Evolutionary conservation across 2,888 invertebrate species (phyloP).

Genomic region (Calameuta filiformis): DNA sequence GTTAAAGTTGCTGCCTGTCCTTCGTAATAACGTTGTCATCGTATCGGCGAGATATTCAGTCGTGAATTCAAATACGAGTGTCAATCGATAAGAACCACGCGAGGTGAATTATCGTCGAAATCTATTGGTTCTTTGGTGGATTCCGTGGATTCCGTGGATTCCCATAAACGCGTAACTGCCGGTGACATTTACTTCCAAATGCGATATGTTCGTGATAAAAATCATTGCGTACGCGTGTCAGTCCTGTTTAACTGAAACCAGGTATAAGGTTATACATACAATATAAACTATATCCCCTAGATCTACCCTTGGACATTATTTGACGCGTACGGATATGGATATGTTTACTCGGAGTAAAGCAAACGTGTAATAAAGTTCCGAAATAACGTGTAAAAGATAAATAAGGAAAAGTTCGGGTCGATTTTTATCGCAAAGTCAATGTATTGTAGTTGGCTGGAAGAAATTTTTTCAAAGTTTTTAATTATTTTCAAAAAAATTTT

Average conservation of each 20-base stretch:
- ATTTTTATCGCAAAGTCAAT: too few relatives aligned
- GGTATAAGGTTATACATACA: too few relatives aligned
- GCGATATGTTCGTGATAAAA: constrained; percentile 18
- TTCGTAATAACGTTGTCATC: constrained; percentile 31
- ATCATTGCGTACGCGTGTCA: neutral
- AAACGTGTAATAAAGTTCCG: neutral
- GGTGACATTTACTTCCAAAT: neutral
- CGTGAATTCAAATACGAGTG: neutral
- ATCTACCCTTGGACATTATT: neutral
- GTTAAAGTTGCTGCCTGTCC: constrained; percentile 9
- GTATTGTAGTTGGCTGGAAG: too few relatives aligned
- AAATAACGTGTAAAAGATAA: neutral
- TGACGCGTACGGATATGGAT: neutral
- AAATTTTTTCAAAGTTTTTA: neutral
- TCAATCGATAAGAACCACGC: neutral
- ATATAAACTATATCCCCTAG: too few relatives aligned
- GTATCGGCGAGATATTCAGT: constrained; percentile 1
- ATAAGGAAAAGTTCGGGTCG: too few relatives aligned
- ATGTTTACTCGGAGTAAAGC: neutral
- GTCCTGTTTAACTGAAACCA: neutral
- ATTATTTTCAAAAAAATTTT: neutral
- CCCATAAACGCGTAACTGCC: neutral
- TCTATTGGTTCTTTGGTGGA: neutral
- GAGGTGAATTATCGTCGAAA: neutral
- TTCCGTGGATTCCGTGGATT: neutral